Evolutionary conservation across 2,888 invertebrate species (phyloP), one percentile per base, ranked within the genome.

Genomic region (Ornithoptera alexandrae): DNA sequence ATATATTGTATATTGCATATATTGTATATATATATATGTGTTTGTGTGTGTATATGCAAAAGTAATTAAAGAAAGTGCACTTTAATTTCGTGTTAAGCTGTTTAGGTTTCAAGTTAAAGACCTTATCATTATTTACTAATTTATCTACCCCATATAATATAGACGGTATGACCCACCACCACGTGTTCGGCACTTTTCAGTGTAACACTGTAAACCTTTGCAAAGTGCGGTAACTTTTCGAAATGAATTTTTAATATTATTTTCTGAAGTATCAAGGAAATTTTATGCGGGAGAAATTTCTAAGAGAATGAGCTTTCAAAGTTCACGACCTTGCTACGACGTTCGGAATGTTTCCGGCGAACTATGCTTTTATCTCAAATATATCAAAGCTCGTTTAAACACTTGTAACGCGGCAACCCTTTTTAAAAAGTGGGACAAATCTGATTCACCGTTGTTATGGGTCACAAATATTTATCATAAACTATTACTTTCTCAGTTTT

Each of bases 171-270:
- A 39, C 39, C 39, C 6, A 50, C 4, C 4, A 50, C 0, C 15
- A 17, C 1, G 10, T 50, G 18, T 17, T 50, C 5, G 18, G 17
- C 15, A 17, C 15, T 50, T 50, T 18, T 50, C 46, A 15, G 15
- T 12, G 8, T 12, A 5, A 17, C 50, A 50, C 50, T 50, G 17
- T 50, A 50, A 50, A 18, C 12, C 5, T 17, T 50, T 15, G 15
- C 15, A 17, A 50, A 50, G 5, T 42, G 8, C 42, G 18, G 39
- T 42, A 18, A 36, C 18, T 12, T n/a, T 12, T 39, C n/a, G 61
- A 2, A 62, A 62, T 39, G 42, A 15, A 62, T 10, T 22, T 62
- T 62, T n/a, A 20, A 62, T 42, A 22, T 46, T 17, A 62, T 62
- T 57, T 12, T 20, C 15, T 6, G 7, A 59, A 17, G 22, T 30